Percentiles rank a stretch among this genome's conserved stretches.
phyloP scores from a whole-genome alignment of 2,797 vertebrate genomes.

The Silurus lanzhouensis region DNA sequence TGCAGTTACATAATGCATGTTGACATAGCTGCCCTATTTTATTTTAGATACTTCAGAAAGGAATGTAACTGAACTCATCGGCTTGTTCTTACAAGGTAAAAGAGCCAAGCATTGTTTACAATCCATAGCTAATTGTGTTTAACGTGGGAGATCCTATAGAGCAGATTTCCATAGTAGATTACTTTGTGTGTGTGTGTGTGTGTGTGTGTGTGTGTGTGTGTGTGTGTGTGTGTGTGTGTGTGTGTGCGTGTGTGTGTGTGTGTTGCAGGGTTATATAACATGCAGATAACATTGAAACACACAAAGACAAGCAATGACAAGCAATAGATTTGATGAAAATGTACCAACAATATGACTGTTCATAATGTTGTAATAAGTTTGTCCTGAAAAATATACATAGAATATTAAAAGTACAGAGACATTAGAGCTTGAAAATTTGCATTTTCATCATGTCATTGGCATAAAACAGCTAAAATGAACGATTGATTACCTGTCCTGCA shows the following conservation, averaged over 20 bases:
- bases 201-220: too few species aligned
- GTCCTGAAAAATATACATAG: background rate
- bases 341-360: background rate
- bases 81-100: conserved; percentile 23
- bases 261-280: background rate
- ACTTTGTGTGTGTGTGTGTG: background rate
- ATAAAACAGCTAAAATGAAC: background rate
- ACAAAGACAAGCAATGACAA: conserved; percentile 28
- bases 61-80: background rate
- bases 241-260: conserved; percentile 2
- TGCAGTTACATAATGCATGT: conserved; percentile 19
- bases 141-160: background rate
- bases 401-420: background rate
- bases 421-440: background rate
- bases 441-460: background rate
- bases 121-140: conserved; percentile 39
- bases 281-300: conserved; percentile 34
- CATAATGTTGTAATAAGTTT: background rate
- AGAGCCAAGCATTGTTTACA: conserved; percentile 1
- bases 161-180: conserved; percentile 6
- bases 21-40: conserved; percentile 11
- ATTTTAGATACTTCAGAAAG: background rate
- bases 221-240: background rate
- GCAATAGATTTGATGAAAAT: background rate
- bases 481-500: background rate